Base-by-base conservation (phyloP, 2,113 vertebrate species). In the Irena cyanogastra region DNA sequence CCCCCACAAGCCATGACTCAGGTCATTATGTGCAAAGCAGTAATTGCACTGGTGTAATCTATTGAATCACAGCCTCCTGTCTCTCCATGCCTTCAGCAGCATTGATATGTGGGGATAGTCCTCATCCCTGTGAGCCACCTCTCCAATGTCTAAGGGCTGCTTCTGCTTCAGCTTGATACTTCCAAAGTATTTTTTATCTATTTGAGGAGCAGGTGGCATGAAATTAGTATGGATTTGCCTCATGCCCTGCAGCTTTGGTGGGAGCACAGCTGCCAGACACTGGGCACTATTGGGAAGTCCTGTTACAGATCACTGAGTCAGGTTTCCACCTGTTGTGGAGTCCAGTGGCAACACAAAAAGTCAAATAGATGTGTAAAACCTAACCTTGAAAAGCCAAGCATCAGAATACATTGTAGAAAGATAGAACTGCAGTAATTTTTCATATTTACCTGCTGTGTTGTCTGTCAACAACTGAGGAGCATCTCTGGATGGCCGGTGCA, bases 1-100 rank as follows among this genome's bases (percentile, higher is more conserved):
- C 47, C 84, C 52, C 60, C 69, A 27, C 75, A 68, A 86, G 41
- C 49, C 31, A 8, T 75, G 69, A 90, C 75, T 96, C 88, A 83
- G 71, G 85, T 59, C 60, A 94, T 93, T 96, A 75, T 63, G 64
- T 87, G 52, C 83, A 94, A 95, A 88, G 15, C 60, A 75, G 49
- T 92, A 87, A 75, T 86, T 37, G 31, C 61, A 68, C 49, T 49
- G 35, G 35, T 71, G 33, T 30, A 31, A 71, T 82, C 95, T 91
- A 69, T 68, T 6, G 6, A 88, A 83, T 50, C 1, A 1, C 59
- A 79, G 45, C 16, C 41, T 61, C 28, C 35, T 39, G 21, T 52
- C 24, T 47, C 59, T 44, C 47, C 7, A 6, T 63, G 16, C n/a
- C 26, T 85, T 65, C 39, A 41, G 47, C 50, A 66, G 44, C 52